These are phyloP conservation scores for Platycnemis pennipes DNA, from an alignment of 2,888 invertebrate genomes.

Conservation along the genomic window DNA sequence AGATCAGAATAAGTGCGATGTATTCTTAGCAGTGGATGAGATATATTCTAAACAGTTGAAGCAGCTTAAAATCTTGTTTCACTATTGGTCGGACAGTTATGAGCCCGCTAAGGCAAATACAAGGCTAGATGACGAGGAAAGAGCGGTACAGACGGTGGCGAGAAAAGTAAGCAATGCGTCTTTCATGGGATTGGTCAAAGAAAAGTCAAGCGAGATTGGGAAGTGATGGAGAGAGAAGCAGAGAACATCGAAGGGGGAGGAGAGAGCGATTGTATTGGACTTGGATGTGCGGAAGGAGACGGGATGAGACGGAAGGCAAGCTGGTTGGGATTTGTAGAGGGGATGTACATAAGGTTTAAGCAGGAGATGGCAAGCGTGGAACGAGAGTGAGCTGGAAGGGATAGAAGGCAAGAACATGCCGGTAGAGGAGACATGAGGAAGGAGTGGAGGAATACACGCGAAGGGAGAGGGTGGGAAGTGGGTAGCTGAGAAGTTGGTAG, in stretches of 20 bases:
- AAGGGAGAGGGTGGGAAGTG: background rate
- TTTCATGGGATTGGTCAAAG: background rate
- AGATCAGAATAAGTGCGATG: too few relatives aligned
- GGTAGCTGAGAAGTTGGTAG: conserved; percentile 19
- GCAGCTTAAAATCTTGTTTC: too few relatives aligned
- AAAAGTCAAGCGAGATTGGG: background rate
- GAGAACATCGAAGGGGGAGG: background rate
- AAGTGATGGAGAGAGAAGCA: background rate
- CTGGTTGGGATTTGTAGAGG: background rate
- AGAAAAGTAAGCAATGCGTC: background rate
- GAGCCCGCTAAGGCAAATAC: too few relatives aligned
- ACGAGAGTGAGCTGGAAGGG: background rate
- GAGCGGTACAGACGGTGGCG: background rate
- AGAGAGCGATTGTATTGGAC: background rate
- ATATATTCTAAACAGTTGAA: too few relatives aligned
- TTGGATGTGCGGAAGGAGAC: background rate
- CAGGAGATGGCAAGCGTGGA: background rate
- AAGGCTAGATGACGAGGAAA: background rate
- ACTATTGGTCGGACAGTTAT: too few relatives aligned
- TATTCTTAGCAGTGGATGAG: too few relatives aligned
- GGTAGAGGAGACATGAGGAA: background rate
- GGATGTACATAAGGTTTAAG: background rate
- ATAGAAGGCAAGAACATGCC: background rate
- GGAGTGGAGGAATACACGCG: background rate
- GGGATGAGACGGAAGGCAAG: background rate